phyloP scores from a whole-genome alignment of 2,888 invertebrate species.

The Diarsia dahlii region DNA sequence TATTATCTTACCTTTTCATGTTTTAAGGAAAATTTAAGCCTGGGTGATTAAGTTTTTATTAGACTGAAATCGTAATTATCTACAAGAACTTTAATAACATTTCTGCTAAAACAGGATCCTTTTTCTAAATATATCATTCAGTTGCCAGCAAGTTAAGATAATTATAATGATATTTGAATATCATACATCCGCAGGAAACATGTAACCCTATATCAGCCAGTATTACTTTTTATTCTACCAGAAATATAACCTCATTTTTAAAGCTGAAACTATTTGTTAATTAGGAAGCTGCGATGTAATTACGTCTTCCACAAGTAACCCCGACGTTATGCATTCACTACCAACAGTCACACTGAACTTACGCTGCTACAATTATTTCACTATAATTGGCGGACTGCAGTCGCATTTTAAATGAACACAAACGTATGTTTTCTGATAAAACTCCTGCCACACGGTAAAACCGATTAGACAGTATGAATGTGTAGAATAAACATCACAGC shows the following conservation, averaged over 20 bases:
- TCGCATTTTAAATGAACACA: constrained; percentile 70
- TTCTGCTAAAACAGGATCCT: not conserved
- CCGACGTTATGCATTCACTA: constrained; percentile 45
- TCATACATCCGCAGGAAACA: constrained; percentile 15
- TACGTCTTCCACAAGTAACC: constrained; percentile 58
- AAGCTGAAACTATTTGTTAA: constrained; percentile 56
- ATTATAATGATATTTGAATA: not conserved
- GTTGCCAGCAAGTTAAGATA: not conserved
- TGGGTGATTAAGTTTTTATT: not conserved
- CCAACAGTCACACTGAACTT: constrained; percentile 55
- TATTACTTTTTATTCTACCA: constrained; percentile 24
- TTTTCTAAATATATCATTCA: not conserved
- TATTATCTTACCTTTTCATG: constrained; percentile 11
- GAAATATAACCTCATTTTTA: constrained; percentile 53
- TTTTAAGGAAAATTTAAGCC: not conserved
- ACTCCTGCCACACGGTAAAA: constrained; percentile 28
- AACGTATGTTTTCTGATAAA: constrained; percentile 69
- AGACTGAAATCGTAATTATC: not conserved
- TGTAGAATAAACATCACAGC: constrained; percentile 28
- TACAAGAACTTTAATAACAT: not conserved
- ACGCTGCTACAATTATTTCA: constrained; percentile 59
- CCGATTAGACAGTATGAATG: constrained; percentile 44
- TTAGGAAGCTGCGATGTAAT: constrained; percentile 54
- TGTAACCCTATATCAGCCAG: not conserved
- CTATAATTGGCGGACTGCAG: constrained; percentile 66